These are phyloP conservation scores for Deilephila porcellus DNA, from an alignment of 2,888 invertebrate genomes.

Conservation along the genomic window DNA sequence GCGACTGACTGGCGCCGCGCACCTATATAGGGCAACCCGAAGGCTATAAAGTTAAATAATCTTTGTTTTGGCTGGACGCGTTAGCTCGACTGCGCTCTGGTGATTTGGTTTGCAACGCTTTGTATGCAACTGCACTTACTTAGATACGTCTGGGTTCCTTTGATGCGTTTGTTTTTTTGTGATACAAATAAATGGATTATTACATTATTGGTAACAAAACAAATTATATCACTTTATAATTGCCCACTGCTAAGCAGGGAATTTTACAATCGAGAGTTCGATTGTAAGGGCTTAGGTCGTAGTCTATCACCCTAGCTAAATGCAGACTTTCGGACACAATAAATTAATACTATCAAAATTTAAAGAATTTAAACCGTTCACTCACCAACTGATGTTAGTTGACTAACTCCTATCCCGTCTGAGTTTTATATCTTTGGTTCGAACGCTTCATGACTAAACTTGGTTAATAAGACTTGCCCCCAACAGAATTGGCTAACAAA, in stretches of 20 bases:
- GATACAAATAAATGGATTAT: no score
- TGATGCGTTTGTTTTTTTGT: not conserved
- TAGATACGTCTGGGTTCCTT: not conserved
- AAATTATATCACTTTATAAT: no score
- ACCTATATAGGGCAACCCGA: constrained; percentile 46
- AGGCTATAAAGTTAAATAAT: constrained; percentile 35
- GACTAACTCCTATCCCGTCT: constrained; percentile 35
- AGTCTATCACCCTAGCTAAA: no score
- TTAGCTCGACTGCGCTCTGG: not conserved
- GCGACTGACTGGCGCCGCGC: constrained; percentile 65
- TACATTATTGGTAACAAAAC: no score
- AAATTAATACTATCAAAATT: not conserved
- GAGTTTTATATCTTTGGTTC: constrained; percentile 35
- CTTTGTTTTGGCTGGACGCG: constrained; percentile 30
- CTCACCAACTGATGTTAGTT: constrained; percentile 26
- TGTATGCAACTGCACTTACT: constrained; percentile 5
- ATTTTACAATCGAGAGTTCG: no score
- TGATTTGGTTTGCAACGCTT: constrained; percentile 4
- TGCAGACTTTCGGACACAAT: no score
- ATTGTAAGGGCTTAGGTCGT: no score
- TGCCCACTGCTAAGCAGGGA: no score
- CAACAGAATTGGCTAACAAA: constrained; percentile 39
- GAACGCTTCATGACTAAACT: constrained; percentile 38
- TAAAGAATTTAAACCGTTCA: not conserved
- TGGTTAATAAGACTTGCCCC: constrained; percentile 38